Conservation (phyloP, 2,113 vertebrate genomes). For the Thalassoma bifasciatum region DNA sequence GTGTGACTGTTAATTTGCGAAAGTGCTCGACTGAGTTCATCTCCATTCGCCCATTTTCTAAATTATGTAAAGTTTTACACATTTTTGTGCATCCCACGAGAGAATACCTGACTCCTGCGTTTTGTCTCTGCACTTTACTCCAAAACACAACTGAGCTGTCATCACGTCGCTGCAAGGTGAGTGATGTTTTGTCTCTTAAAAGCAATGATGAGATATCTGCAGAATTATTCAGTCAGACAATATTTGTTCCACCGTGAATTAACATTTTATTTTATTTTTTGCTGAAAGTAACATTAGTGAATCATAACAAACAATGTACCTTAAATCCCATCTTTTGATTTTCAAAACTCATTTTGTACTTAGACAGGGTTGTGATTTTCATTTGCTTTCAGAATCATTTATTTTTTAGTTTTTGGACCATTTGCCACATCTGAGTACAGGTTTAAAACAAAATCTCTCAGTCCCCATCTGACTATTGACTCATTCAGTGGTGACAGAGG, state of each 20-base stretch:
- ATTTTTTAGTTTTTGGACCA: not conserved
- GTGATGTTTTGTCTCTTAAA: conserved; percentile 31
- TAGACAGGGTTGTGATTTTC: not conserved
- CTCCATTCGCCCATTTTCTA: not conserved
- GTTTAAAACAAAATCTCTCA: not conserved
- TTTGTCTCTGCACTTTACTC: conserved; percentile 14
- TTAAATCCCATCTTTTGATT: not conserved
- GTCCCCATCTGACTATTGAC: not conserved
- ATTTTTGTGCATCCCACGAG: not conserved
- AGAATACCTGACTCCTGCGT: conserved; percentile 33
- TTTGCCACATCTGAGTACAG: not conserved
- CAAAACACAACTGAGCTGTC: conserved; percentile 54
- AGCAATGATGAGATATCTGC: not conserved
- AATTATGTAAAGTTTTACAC: conserved; percentile 39
- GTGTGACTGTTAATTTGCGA: conserved; percentile 41
- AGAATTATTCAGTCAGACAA: not conserved
- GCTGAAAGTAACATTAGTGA: not conserved
- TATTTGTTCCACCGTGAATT: not conserved
- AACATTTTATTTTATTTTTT: not conserved
- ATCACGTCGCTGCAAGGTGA: conserved; percentile 67
- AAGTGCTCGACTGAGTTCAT: conserved; percentile 32
- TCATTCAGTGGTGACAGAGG: not conserved
- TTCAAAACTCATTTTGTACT: not conserved
- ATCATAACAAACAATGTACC: not conserved
- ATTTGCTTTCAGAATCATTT: not conserved